Percentiles rank a stretch among this genome's conserved stretches.
Conservation (phyloP, 2,888 invertebrate genomes). For the Teinopalpus imperialis region DNA sequence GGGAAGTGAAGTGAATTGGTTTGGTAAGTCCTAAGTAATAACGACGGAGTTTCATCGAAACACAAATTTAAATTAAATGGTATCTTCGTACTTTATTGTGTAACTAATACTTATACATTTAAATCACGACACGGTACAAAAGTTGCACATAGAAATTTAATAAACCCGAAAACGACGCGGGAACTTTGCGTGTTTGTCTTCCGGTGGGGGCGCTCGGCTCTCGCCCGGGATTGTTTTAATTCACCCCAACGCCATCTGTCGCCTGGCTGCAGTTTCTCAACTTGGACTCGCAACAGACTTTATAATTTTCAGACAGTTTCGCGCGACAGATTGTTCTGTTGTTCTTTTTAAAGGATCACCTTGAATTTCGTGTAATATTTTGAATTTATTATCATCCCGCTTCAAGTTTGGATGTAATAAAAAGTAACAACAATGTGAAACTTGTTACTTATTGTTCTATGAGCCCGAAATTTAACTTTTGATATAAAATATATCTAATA, state of each 20-base stretch:
- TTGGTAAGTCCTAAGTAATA: no score
- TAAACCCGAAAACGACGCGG: slow-evolving; percentile 53
- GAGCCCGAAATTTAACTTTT: no score
- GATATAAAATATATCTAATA: no score
- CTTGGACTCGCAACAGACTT: slow-evolving; percentile 50
- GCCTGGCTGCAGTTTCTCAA: slow-evolving; percentile 46
- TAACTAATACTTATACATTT: slow-evolving; percentile 13
- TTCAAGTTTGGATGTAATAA: slow-evolving; percentile 1
- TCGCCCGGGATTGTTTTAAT: slow-evolving; percentile 43
- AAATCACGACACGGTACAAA: slow-evolving; percentile 28
- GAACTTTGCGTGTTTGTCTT: slow-evolving; percentile 60
- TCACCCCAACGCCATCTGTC: slow-evolving; percentile 55
- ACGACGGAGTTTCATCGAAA: no score
- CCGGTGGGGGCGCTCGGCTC: slow-evolving; percentile 42
- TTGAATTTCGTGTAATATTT: slow-evolving; percentile 17
- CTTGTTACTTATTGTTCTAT: no score
- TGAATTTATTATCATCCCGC: slow-evolving; percentile 16
- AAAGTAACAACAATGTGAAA: not conserved
- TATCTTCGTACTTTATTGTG: no score
- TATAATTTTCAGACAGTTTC: slow-evolving; percentile 48
- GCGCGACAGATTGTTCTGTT: slow-evolving; percentile 26
- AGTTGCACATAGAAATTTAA: slow-evolving; percentile 54
- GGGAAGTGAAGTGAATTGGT: no score
- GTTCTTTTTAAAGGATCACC: slow-evolving; percentile 25
- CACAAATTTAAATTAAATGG: no score